Conservation (phyloP, 2,113 vertebrate genomes). For the Dasypus novemcinctus region DNA sequence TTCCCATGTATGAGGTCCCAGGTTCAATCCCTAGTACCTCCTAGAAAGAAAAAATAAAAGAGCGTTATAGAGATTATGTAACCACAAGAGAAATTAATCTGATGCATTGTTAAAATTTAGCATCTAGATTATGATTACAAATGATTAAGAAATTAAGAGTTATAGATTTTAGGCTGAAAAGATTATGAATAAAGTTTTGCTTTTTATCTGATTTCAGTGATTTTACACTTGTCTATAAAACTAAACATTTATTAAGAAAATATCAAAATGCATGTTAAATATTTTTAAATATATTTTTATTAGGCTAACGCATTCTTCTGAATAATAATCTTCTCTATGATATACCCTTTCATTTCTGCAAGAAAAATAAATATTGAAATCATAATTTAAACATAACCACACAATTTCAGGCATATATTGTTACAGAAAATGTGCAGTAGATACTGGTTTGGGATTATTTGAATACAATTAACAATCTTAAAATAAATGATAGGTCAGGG, state of each 20-base stretch:
- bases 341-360: neutral
- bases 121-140: neutral
- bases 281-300: neutral
- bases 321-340: neutral
- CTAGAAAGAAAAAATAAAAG: too few relatives aligned
- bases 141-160: neutral
- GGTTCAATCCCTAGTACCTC: too few relatives aligned
- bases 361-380: neutral
- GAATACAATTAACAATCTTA: constrained; percentile 11
- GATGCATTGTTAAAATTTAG: neutral
- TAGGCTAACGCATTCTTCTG: neutral
- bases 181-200: neutral
- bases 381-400: neutral
- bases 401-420: neutral
- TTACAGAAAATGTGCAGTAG: neutral
- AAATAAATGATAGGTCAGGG: neutral
- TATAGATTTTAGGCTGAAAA: neutral
- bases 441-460: neutral
- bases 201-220: constrained; percentile 15
- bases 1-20: too few relatives aligned
- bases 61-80: neutral
- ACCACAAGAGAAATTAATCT: neutral
- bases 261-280: neutral
- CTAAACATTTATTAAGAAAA: neutral
- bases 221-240: neutral